Base-by-base conservation (phyloP, 1,140 invertebrate species). In the Zelostemma sp. region DNA sequence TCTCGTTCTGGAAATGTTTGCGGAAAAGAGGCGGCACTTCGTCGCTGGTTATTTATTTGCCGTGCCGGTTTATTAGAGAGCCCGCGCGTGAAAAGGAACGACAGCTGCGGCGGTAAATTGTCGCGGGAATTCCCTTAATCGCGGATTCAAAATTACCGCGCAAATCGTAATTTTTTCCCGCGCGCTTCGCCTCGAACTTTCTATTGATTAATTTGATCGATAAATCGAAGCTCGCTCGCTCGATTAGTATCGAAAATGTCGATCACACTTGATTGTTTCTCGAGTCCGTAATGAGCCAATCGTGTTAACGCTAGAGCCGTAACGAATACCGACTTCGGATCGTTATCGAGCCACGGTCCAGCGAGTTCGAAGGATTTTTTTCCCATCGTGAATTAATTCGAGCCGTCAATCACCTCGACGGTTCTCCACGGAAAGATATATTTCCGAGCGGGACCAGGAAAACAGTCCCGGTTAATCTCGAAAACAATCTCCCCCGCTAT, bases 81-180 rank as follows among this genome's bases (percentile, higher is more conserved):
- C 17, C 19, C 55, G 41, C 65, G 58, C 46, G 58, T 41, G 28
- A 40, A 49, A 57, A 61, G 60, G 40, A 47, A 53, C 70, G 49
- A 71, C 68, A 74, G 65, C 65, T 76, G 59, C 69, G 65, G 54
- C 63, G 76, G 71, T 68, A 72, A 72, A 76, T 77, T 78, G 75
- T 66, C n/a, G n/a, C 72, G 62, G 51, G 49, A 55, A 58, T 51
- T 56, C 46, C 62, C 53, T 61, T 76, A 76, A 80, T 78, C 69
- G 70, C 54, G 62, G 71, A 72, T 71, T 76, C 63, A 67, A 77
- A 77, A 78, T 80, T 61, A 74, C 77, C 65, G 56, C 56, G 72
- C 69, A 74, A 73, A 73, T 77, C 69, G 67, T 64, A 11, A 40
- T 40, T 15, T 40, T 40, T 40, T 11, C 3, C 21, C 21, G 3